phyloP scores from a whole-genome alignment of 2,888 invertebrate genomes.

The Andrena minutula region DNA sequence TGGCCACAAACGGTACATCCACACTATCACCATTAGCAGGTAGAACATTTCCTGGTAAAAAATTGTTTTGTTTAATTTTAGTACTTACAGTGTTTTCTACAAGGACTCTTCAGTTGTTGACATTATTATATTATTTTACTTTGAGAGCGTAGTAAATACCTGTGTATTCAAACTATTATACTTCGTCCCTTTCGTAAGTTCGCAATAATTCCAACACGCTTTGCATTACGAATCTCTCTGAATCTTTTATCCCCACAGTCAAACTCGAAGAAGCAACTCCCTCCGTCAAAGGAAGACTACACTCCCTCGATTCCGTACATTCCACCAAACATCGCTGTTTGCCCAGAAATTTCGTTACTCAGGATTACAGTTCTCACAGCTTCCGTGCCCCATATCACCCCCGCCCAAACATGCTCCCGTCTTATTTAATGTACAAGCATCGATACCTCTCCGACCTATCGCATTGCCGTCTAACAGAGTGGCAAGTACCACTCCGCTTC shows the following conservation, averaged over 20 bases:
- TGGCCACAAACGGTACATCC: no score
- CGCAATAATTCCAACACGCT: no score
- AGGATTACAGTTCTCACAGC: background rate
- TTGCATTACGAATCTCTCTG: background rate
- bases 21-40: no score
- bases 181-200: no score
- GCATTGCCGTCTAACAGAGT: background rate
- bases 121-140: no score
- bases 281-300: background rate
- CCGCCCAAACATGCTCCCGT: background rate
- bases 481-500: background rate
- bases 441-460: background rate
- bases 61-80: no score
- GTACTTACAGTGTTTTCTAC: no score
- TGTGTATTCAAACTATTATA: no score
- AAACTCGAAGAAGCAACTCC: background rate
- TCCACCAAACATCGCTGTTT: background rate
- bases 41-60: no score
- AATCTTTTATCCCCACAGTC: background rate
- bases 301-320: background rate
- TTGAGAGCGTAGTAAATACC: no score
- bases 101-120: no score
- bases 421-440: background rate
- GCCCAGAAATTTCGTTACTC: background rate
- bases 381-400: background rate